Conservation (phyloP, 2,888 invertebrate species). For the Adela reaumurella region DNA sequence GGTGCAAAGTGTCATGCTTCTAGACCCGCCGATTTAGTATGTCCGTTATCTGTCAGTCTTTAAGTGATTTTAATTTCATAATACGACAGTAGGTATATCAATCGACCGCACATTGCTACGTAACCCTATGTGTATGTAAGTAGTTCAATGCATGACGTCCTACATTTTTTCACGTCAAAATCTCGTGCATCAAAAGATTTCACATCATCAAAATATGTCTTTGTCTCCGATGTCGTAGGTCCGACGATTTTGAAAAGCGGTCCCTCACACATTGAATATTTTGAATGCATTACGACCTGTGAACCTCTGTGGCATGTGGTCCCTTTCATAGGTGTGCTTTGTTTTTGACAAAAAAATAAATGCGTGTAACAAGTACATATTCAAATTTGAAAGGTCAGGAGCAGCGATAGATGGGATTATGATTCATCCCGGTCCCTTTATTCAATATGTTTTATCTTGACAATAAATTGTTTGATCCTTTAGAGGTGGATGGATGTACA, state of each 20-base stretch:
- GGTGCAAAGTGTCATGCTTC: too few species aligned
- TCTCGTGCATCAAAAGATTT: conserved; percentile 1
- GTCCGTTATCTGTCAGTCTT: too few species aligned
- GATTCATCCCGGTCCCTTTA: not conserved
- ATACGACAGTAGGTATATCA: too few species aligned
- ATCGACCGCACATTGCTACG: too few species aligned
- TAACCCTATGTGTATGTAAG: too few species aligned
- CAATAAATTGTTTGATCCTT: too few species aligned
- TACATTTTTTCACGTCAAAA: not conserved
- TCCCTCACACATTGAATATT: conserved; percentile 43
- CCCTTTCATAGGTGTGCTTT: conserved; percentile 7
- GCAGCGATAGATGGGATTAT: not conserved
- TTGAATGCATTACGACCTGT: conserved; percentile 48
- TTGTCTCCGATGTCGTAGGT: conserved; percentile 23
- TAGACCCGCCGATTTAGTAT: too few species aligned
- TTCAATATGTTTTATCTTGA: too few species aligned
- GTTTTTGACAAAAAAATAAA: not conserved
- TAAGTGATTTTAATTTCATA: too few species aligned
- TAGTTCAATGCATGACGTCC: too few species aligned
- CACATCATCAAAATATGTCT: conserved; percentile 23
- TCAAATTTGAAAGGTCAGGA: not conserved
- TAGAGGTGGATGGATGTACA: too few species aligned
- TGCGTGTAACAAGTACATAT: not conserved
- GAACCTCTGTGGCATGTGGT: conserved; percentile 26
- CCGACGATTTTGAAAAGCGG: not conserved